A percentile compares a stretch with the other conserved stretches of the same genome.
phyloP scores from a whole-genome alignment of 2,797 vertebrate species.

The Potorous gilbertii region DNA sequence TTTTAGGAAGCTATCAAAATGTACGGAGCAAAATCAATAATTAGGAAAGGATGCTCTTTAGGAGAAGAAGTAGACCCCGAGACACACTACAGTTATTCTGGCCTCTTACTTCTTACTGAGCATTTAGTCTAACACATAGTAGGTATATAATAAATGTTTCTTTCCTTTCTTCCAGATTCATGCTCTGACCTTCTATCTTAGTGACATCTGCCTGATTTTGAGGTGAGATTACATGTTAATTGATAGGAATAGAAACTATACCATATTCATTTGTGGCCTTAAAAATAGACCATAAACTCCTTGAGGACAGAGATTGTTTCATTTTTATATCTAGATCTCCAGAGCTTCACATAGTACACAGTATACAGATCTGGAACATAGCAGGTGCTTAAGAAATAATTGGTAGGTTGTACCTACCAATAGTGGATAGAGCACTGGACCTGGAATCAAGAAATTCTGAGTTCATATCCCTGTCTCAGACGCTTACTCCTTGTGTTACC shows the following conservation, averaged over 20 bases:
- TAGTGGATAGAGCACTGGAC: background rate
- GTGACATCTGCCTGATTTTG: background rate
- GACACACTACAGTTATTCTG: background rate
- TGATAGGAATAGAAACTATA: constrained; percentile 29
- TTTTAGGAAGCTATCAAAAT: constrained; percentile 59
- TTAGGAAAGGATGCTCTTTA: background rate
- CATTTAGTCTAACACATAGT: background rate
- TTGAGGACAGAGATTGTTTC: background rate
- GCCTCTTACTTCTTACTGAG: background rate
- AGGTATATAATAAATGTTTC: background rate
- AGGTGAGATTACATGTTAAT: constrained; percentile 11
- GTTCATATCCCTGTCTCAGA: background rate
- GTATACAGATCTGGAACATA: background rate
- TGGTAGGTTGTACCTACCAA: background rate
- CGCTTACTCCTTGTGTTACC: background rate
- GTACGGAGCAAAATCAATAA: constrained; percentile 48
- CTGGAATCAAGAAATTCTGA: background rate
- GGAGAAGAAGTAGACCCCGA: background rate
- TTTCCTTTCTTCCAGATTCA: background rate
- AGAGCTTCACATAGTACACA: background rate
- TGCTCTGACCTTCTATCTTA: background rate
- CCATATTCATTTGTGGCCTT: background rate
- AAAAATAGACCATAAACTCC: background rate
- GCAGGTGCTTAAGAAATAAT: background rate
- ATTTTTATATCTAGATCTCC: background rate